Percentiles rank a stretch among this genome's conserved stretches.
Evolutionary conservation across 2,888 invertebrate genomes (phyloP).

Genomic region (Crepidodera aurea): DNA sequence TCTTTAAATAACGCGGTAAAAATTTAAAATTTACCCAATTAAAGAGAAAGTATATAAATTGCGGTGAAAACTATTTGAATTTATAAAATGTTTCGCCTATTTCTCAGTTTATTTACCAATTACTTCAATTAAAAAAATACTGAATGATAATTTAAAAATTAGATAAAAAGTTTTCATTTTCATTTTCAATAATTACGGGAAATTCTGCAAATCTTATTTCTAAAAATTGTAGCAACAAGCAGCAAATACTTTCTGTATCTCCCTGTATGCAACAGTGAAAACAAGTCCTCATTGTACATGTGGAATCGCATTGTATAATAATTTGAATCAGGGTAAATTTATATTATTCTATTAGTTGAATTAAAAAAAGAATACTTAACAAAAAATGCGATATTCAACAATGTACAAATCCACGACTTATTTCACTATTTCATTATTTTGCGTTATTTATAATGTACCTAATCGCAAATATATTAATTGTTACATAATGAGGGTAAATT

Average conservation of each 20-base stretch:
- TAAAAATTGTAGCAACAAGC: neutral
- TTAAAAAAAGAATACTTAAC: conserved; percentile 34
- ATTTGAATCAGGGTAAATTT: conserved; percentile 59
- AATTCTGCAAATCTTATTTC: too few relatives aligned
- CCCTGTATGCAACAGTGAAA: conserved; percentile 7
- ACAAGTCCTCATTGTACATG: conserved; percentile 20
- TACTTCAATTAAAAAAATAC: too few relatives aligned
- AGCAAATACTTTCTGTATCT: neutral
- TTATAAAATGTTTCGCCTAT: too few relatives aligned
- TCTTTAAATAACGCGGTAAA: too few relatives aligned
- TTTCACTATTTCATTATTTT: conserved; percentile 8
- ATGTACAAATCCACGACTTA: conserved; percentile 7
- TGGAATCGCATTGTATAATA: conserved; percentile 52
- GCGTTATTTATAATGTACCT: neutral
- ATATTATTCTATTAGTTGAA: conserved; percentile 51
- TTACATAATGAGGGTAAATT: neutral
- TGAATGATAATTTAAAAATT: too few relatives aligned
- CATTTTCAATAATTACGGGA: too few relatives aligned
- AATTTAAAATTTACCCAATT: too few relatives aligned
- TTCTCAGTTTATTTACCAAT: too few relatives aligned
- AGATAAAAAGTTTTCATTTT: too few relatives aligned
- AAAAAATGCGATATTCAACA: conserved; percentile 17
- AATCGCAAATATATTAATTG: neutral
- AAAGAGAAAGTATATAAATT: too few relatives aligned
- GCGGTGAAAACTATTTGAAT: too few relatives aligned